Evolutionary conservation across 2,797 vertebrate species (phyloP), one percentile per base, ranked within the genome.

Genomic region (Acrossocheilus wenchowensis): DNA sequence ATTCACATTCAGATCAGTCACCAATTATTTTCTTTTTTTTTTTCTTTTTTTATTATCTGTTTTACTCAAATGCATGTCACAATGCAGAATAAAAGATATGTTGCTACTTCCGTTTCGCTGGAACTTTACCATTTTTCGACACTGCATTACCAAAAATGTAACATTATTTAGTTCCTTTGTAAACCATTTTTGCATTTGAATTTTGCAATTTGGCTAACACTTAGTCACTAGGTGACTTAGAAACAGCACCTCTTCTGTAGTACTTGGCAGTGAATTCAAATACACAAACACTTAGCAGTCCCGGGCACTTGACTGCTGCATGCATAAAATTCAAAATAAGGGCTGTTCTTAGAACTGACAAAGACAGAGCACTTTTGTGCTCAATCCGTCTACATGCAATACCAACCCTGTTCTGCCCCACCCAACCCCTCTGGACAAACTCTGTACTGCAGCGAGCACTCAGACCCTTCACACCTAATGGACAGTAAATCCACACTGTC

Each of bases 331-430:
- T 89, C 88, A 91, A 93, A 93, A 92, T 86, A 6, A 89, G 87
- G 48, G 88, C 91, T 87, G 91, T 93, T 94, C 92, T 92, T 92
- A 91, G 87, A 88, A 89, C 79, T 87, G 82, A 90, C 90, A 39
- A 73, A 75, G 89, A 83, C 92, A 94, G 91, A 94, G 90, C 89
- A 88, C 92, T 90, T 92, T 93, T 93, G 93, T 94, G 79, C 87
- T 84, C 84, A 50, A 36, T 86, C 83, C 85, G 72, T 69, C 73
- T 83, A 79, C 74, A 62, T 1, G 69, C 74, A 83, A 15, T 87
- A 73, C 79, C 91, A 81, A 90, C 87, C 87, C 17, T 71, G 50
- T 57, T 85, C 48, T 43, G n/a, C 86, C 89, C 83, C 87, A 87
- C 83, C 72, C 89, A 91, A 77, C 85, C 81, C 87, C 75, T 84